phyloP scores from a whole-genome alignment of 2,113 vertebrate genomes.

The Alouatta palliata region DNA sequence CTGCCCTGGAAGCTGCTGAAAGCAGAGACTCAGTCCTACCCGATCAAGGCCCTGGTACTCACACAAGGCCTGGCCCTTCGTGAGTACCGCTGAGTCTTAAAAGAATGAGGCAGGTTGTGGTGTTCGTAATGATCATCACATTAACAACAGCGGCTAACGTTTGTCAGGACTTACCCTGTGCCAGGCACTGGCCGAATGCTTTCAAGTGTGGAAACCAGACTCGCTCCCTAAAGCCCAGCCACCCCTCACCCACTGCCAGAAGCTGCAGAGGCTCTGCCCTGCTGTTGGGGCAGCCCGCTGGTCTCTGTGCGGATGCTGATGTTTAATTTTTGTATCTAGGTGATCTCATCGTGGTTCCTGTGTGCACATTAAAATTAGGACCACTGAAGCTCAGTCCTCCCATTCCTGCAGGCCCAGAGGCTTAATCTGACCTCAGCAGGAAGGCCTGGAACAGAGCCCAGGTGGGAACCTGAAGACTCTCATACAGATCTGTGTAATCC shows the following conservation, averaged over 20 bases:
- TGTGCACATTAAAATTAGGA: neutral
- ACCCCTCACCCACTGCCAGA: neutral
- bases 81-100: neutral
- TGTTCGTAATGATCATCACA: neutral
- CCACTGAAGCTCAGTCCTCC: neutral
- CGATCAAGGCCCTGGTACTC: accelerated
- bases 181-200: neutral
- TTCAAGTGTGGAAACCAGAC: neutral
- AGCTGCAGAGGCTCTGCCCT: too few relatives aligned
- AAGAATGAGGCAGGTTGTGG: too few relatives aligned
- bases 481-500: neutral
- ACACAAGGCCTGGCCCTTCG: neutral
- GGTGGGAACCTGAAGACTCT: neutral
- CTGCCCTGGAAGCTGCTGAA: neutral
- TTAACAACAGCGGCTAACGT: neutral
- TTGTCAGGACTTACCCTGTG: neutral
- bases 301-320: neutral
- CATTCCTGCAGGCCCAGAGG: neutral
- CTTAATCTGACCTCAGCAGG: neutral
- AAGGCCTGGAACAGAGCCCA: neutral
- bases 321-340: neutral
- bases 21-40: neutral
- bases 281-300: neutral
- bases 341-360: neutral
- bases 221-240: neutral